These are phyloP conservation scores for Miniopterus natalensis DNA, from an alignment of 2,113 vertebrate genomes.

Conservation along the genomic window DNA sequence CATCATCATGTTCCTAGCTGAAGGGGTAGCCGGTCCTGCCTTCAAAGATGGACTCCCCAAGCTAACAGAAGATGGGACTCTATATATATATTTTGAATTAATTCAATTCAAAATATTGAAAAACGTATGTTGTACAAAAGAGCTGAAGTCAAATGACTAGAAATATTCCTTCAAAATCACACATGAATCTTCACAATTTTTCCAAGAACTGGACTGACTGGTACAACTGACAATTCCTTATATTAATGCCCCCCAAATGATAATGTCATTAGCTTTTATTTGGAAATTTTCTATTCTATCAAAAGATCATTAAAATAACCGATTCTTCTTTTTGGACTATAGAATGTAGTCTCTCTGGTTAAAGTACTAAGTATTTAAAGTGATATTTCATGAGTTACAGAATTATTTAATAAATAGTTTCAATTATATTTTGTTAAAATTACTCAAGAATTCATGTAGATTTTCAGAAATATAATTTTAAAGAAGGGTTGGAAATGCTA, in stretches of 20 bases:
- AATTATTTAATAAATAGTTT: not conserved
- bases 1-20: not conserved
- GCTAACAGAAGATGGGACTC: not conserved
- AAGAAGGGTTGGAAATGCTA: not conserved
- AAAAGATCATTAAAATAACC: slow-evolving; percentile 8
- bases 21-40: not conserved
- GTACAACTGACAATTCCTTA: not conserved
- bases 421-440: slow-evolving; percentile 19
- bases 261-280: not conserved
- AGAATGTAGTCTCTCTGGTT: not conserved
- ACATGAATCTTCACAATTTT: not conserved
- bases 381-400: not conserved
- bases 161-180: not conserved
- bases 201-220: not conserved
- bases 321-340: not conserved
- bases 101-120: not conserved
- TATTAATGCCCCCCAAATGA: not conserved
- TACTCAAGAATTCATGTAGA: not conserved
- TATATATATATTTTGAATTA: not conserved
- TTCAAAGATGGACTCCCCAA: not conserved
- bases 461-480: slow-evolving; percentile 27
- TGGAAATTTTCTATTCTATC: slow-evolving; percentile 17
- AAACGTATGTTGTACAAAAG: not conserved
- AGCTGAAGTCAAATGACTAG: not conserved
- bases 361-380: not conserved